A percentile compares a stretch with the other conserved stretches of the same genome.
Conservation (phyloP, 2,888 invertebrate genomes). For the Leptopilina myrica region DNA sequence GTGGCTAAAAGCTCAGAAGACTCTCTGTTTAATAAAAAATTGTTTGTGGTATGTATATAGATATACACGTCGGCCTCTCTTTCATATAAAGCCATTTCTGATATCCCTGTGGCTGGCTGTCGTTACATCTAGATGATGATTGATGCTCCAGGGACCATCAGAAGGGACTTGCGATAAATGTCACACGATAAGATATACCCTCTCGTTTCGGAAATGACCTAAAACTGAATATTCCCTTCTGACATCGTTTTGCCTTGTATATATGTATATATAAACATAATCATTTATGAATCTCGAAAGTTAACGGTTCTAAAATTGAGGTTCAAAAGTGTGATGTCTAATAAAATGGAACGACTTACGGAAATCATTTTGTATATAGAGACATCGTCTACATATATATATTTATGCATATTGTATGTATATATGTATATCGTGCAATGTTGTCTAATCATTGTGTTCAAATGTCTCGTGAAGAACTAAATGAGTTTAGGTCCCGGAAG, state of each 20-base stretch:
- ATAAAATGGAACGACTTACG: neutral
- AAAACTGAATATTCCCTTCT: slow-evolving; percentile 33
- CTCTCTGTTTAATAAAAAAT: slow-evolving; percentile 52
- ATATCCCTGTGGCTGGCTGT: slow-evolving; percentile 59
- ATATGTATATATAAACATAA: too few species aligned
- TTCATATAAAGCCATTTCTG: slow-evolving; percentile 59
- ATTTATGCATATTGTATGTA: too few species aligned
- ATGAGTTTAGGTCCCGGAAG: slow-evolving; percentile 24
- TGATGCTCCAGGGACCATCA: slow-evolving; percentile 60
- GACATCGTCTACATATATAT: too few species aligned
- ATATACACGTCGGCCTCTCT: slow-evolving; percentile 42
- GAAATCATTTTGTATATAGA: neutral
- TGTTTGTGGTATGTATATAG: too few species aligned
- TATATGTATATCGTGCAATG: neutral
- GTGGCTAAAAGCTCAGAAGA: slow-evolving; percentile 22
- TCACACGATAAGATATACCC: slow-evolving; percentile 35
- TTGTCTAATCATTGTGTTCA: slow-evolving; percentile 1
- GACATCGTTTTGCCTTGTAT: neutral
- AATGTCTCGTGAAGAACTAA: slow-evolving; percentile 7
- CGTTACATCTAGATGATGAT: slow-evolving; percentile 63
- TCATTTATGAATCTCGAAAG: slow-evolving; percentile 1
- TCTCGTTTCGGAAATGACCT: slow-evolving; percentile 33
- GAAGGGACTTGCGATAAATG: slow-evolving; percentile 44
- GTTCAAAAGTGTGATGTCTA: neutral
- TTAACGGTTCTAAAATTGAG: neutral